phyloP scores from a whole-genome alignment of 2,888 invertebrate species.

The Andrena haemorrhoa region DNA sequence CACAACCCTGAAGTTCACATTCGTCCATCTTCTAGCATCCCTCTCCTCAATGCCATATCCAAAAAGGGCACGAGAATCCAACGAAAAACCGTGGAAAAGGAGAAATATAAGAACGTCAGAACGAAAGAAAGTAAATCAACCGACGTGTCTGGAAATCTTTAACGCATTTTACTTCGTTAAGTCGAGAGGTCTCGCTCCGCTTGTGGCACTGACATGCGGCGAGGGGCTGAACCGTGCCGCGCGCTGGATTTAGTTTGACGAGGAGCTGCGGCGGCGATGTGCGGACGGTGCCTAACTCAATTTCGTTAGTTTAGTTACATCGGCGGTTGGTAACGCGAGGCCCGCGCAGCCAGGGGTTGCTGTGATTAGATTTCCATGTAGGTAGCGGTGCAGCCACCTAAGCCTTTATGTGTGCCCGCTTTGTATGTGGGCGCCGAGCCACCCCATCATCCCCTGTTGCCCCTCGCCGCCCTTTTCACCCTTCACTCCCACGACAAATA shows the following conservation, averaged over 20 bases:
- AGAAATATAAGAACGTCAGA: neutral
- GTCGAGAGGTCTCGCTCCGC: constrained; percentile 67
- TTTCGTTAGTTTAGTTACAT: constrained; percentile 85
- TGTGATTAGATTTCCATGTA: constrained; percentile 85
- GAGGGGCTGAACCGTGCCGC: constrained; percentile 68
- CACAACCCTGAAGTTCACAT: neutral
- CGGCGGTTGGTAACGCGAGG: constrained; percentile 81
- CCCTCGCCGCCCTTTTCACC: neutral
- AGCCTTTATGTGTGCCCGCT: constrained; percentile 75
- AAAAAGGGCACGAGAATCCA: neutral
- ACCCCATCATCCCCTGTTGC: constrained; percentile 14
- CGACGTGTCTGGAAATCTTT: constrained; percentile 66
- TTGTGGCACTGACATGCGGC: constrained; percentile 69
- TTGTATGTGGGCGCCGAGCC: constrained; percentile 49
- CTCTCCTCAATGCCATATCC: too few species aligned
- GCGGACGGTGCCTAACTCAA: constrained; percentile 81
- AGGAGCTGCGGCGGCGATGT: constrained; percentile 77
- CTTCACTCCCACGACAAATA: constrained; percentile 74
- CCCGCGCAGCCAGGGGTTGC: constrained; percentile 77
- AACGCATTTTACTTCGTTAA: constrained; percentile 73
- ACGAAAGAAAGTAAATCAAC: constrained; percentile 47
- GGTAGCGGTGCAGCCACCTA: constrained; percentile 73
- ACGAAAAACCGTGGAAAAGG: neutral
- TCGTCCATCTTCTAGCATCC: neutral
- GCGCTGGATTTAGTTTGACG: constrained; percentile 81